These are phyloP conservation scores for Eueremaeus valkanovi DNA, from an alignment of 2,888 invertebrate genomes.

Conservation along the genomic window DNA sequence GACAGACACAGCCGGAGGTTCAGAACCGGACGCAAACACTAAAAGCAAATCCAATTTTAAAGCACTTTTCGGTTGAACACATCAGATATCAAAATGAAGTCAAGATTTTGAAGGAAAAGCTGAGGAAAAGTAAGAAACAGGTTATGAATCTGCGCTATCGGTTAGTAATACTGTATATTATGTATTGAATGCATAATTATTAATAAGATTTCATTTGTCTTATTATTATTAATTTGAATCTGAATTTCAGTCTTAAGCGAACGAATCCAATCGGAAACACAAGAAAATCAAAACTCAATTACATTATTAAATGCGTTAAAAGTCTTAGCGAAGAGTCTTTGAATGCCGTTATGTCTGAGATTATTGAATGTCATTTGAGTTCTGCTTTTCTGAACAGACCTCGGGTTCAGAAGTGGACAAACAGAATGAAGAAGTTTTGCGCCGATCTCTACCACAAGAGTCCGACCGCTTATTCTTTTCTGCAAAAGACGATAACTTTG, in stretches of 20 bases:
- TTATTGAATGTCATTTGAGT: background rate
- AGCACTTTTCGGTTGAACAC: background rate
- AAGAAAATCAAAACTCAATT: conserved; percentile 9
- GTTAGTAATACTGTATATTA: background rate
- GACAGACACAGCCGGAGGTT: too few relatives aligned
- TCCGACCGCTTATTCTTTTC: conserved; percentile 16
- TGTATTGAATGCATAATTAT: background rate
- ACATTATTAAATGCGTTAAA: background rate
- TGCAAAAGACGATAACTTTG: conserved; percentile 15
- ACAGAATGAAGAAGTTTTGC: conserved; percentile 20
- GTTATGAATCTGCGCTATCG: conserved; percentile 17
- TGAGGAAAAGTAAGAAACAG: conserved; percentile 3
- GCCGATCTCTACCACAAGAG: conserved; percentile 23
- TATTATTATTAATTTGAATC: too few relatives aligned
- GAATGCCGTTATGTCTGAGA: conserved; percentile 1
- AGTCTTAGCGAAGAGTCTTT: background rate
- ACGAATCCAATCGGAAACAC: background rate
- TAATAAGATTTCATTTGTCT: background rate
- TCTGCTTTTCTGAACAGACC: background rate
- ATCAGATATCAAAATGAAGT: background rate
- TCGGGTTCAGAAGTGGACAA: conserved; percentile 15
- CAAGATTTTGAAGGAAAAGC: background rate
- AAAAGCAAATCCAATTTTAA: background rate
- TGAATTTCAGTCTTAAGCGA: background rate
- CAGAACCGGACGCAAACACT: too few relatives aligned